Base-by-base conservation (phyloP, 1,140 invertebrate genomes). In the Pseudomyrmex pallidus region DNA sequence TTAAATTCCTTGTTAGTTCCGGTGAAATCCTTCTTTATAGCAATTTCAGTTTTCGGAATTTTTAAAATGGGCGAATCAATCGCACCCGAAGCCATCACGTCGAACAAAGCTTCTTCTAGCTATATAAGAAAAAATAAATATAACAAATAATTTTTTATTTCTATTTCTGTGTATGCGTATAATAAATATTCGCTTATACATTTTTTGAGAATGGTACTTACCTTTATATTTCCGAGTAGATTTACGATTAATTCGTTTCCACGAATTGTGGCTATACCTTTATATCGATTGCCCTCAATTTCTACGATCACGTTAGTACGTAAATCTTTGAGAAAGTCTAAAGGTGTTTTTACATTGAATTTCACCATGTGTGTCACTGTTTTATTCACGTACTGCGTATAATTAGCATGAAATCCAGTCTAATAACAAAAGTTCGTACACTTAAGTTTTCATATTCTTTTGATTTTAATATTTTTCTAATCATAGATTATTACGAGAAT, bases 21-120 rank as follows among this genome's bases (percentile, higher is more conserved):
- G 0, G 95, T 95, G 64, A 96, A 96, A 89, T 97, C 96, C 86
- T 96, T 96, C 80, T 96, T 96, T 8, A 96, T 95, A 59, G 95
- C 92, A 63, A 96, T 93, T 72, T 95, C 95, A 15, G 96, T 95
- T 83, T 94, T 95, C 20, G 97, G 97, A 50, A 97, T 93, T 17
- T 94, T 94, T 20, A 97, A 92, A 44, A 95, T 92, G 0, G 95
- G 94, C 10, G 96, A 96, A 7, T 95, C 95, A 12, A 97, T 90
- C 61, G 95, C 93, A 5, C 96, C 84, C 46, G 94, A 94, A 12
- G 96, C 87, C 0, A 93, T 94, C 1, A 95, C 94, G 80, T 96
- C 95, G 7, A 96, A 90, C 84, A 96, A 96, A 8, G 94, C 95
- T 54, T 96, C 95, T 82, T 96, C 96, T 48, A 94, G 74, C 95